Percentiles rank a stretch among this genome's conserved stretches.
These are phyloP conservation scores for Drosophila setifemur DNA, from an alignment of 1,140 invertebrate species.

Conservation along the genomic window DNA sequence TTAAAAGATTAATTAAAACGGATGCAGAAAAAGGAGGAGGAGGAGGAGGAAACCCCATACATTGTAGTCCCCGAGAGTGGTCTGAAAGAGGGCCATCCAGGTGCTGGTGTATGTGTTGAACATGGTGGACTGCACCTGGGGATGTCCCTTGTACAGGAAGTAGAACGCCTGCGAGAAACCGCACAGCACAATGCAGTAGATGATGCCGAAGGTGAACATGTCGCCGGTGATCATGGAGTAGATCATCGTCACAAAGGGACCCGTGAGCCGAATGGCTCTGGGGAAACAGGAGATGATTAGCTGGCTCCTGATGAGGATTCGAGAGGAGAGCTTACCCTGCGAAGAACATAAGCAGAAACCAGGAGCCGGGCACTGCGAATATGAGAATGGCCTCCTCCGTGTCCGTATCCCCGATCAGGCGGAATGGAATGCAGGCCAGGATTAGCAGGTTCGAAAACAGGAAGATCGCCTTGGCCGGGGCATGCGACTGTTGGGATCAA, in stretches of 20 bases:
- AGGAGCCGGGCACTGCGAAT: constrained; percentile 96
- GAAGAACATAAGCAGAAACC: constrained; percentile 99
- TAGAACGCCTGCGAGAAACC: constrained; percentile 98
- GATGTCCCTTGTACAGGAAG: constrained; percentile 97
- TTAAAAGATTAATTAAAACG: too few species aligned
- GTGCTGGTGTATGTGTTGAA: constrained; percentile 94
- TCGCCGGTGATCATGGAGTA: constrained; percentile 99
- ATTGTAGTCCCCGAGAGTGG: constrained; percentile 98
- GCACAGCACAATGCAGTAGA: constrained; percentile 95
- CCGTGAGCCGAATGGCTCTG: constrained; percentile 95
- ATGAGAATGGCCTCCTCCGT: constrained; percentile 96
- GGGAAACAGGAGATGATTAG: neutral
- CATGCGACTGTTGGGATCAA: constrained; percentile 88
- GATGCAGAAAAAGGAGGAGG: neutral
- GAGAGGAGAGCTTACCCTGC: constrained; percentile 94
- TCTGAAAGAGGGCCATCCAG: constrained; percentile 99
- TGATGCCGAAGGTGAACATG: constrained; percentile 98
- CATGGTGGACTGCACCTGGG: constrained; percentile 89
- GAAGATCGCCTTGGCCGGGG: constrained; percentile 97
- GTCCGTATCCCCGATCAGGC: constrained; percentile 88
- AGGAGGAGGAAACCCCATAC: constrained; percentile 85
- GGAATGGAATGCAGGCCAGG: constrained; percentile 94
- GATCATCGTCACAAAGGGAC: constrained; percentile 99
- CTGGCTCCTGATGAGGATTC: neutral
- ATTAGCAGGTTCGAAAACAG: constrained; percentile 96